Evolutionary conservation across 2,888 invertebrate genomes (phyloP).

Genomic region (Epirrhoe tristata): DNA sequence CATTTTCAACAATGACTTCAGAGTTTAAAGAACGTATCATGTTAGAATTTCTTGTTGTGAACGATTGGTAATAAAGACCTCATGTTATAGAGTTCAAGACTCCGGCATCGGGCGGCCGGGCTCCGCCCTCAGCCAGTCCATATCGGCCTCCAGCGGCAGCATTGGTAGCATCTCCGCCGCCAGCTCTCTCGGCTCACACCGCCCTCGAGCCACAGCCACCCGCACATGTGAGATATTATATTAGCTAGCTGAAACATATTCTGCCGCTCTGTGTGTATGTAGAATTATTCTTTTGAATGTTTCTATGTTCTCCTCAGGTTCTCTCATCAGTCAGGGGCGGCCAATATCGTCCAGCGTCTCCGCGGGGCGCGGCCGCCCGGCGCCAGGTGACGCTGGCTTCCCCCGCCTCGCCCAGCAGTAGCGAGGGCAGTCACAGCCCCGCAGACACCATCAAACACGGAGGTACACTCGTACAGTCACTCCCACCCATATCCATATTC

Average conservation of each 20-base stretch:
- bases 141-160: slow-evolving; percentile 86
- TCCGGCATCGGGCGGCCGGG: slow-evolving; percentile 84
- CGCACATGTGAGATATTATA: slow-evolving; percentile 85
- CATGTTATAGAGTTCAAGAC: slow-evolving; percentile 28
- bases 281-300: no score
- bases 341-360: slow-evolving; percentile 90
- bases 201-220: slow-evolving; percentile 88
- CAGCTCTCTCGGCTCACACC: slow-evolving; percentile 85
- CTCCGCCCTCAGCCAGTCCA: slow-evolving; percentile 93
- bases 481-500: no score
- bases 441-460: slow-evolving; percentile 90
- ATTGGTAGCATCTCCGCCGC: slow-evolving; percentile 85
- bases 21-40: no score
- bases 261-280: no score
- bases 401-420: slow-evolving; percentile 95
- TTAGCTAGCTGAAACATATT: no score
- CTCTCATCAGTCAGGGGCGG: slow-evolving; percentile 90
- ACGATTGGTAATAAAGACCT: no score
- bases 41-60: no score
- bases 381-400: slow-evolving; percentile 78
- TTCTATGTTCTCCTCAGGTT: slow-evolving; percentile 82
- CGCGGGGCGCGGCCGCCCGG: slow-evolving; percentile 85
- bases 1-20: no score
- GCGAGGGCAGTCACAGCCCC: slow-evolving; percentile 92
- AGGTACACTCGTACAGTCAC: slow-evolving; percentile 14